Percentiles rank a stretch among this genome's conserved stretches.
These are phyloP conservation scores for Chironomus riparius DNA, from an alignment of 2,888 invertebrate species.

Conservation along the genomic window DNA sequence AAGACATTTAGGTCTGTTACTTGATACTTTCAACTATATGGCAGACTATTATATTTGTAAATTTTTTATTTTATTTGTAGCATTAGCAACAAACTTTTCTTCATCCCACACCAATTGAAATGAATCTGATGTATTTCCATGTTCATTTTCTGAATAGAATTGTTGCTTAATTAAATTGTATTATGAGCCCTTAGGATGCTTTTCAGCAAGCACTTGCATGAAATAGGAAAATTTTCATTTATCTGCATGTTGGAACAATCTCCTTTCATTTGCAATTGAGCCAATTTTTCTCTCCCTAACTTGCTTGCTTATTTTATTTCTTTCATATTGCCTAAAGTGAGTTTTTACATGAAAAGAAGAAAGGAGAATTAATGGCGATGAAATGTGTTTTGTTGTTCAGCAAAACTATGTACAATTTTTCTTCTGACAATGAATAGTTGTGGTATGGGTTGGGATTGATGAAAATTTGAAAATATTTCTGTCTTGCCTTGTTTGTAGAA, in stretches of 20 bases:
- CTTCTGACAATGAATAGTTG: no score
- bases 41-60: background rate
- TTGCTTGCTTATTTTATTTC: no score
- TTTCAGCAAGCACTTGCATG: background rate
- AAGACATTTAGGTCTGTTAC: slow-evolving; percentile 21
- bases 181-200: slow-evolving; percentile 16
- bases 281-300: background rate
- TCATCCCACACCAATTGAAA: background rate
- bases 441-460: no score
- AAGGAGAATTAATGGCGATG: no score
- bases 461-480: no score
- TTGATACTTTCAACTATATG: slow-evolving; percentile 7
- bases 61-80: background rate
- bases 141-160: background rate
- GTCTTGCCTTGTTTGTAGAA: no score
- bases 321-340: no score
- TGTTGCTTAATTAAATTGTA: slow-evolving; percentile 25
- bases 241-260: background rate
- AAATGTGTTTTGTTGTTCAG: no score
- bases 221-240: background rate
- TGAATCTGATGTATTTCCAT: background rate
- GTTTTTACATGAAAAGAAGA: no score
- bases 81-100: background rate
- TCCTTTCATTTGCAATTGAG: background rate
- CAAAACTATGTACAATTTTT: no score